Evolutionary conservation across 2,113 vertebrate genomes (phyloP).

Genomic region (Zosterops lateralis): DNA sequence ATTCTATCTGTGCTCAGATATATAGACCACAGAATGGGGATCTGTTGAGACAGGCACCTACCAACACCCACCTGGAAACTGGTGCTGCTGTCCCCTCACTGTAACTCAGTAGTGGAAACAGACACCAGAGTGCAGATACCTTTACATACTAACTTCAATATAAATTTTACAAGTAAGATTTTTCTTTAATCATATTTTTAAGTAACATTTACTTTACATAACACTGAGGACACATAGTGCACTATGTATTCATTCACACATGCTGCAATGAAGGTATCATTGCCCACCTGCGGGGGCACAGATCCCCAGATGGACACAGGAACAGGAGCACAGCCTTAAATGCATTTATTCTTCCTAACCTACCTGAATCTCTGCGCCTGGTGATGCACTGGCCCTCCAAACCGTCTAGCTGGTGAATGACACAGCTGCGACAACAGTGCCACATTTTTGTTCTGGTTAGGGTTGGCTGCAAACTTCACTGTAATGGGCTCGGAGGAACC

Average conservation of each 20-base stretch:
- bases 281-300: background rate
- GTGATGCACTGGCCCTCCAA: constrained; percentile 94
- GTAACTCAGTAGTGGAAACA: background rate
- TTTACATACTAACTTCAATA: background rate
- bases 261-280: background rate
- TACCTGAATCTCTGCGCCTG: constrained; percentile 97
- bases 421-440: constrained; percentile 93
- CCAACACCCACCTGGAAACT: background rate
- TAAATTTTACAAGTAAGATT: background rate
- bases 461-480: constrained; percentile 96
- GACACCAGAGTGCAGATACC: background rate
- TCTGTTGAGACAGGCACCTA: constrained; percentile 61
- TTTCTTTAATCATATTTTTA: constrained; percentile 11
- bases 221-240: background rate
- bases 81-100: background rate
- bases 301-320: background rate
- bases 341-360: constrained; percentile 50
- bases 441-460: constrained; percentile 95
- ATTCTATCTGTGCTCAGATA: background rate
- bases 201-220: constrained; percentile 12
- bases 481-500: constrained; percentile 92
- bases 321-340: constrained; percentile 29
- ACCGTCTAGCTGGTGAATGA: constrained; percentile 91
- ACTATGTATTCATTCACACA: background rate
- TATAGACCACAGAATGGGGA: background rate